Percentiles rank a stretch among this genome's conserved stretches.
Evolutionary conservation across 1,140 invertebrate species (phyloP).

Genomic region (Drosophila eugracilis): DNA sequence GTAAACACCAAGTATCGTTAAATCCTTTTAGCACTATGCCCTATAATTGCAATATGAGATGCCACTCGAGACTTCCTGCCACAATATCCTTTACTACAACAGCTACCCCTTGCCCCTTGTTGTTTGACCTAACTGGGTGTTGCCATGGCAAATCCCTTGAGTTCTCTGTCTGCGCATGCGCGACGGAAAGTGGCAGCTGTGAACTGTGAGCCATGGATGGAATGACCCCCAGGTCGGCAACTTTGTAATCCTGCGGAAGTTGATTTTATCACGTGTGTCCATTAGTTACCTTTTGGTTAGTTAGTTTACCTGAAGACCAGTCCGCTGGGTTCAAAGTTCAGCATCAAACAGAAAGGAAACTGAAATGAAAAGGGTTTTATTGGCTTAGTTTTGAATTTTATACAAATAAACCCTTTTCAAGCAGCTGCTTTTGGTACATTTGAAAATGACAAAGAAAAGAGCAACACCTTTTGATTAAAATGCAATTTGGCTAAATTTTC

Average conservation of each 20-base stretch:
- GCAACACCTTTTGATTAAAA: no score
- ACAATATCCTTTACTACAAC: conserved; percentile 17
- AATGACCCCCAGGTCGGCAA: conserved; percentile 49
- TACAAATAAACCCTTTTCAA: conserved; percentile 1
- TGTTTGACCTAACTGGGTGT: conserved; percentile 42
- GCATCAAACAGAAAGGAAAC: conserved; percentile 6
- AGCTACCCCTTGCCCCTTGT: conserved; percentile 1
- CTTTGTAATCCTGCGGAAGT: conserved; percentile 79
- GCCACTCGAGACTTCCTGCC: conserved; percentile 7
- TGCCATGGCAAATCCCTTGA: conserved; percentile 64
- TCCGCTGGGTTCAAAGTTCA: conserved; percentile 52
- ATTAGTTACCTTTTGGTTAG: conserved; percentile 65
- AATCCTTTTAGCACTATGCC: conserved; percentile 70
- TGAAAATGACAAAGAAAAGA: neutral
- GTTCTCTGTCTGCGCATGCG: conserved; percentile 71
- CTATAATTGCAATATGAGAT: conserved; percentile 48
- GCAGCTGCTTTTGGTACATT: neutral
- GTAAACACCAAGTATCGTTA: conserved; percentile 63
- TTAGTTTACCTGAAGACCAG: conserved; percentile 7
- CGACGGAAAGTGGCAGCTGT: conserved; percentile 69
- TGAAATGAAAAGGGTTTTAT: conserved; percentile 13
- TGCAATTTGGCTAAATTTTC: neutral
- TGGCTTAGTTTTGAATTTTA: neutral
- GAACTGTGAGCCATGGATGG: conserved; percentile 1
- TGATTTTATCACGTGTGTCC: conserved; percentile 74